Evolutionary conservation across 2,888 invertebrate species (phyloP).

Genomic region (Melieria picta): DNA sequence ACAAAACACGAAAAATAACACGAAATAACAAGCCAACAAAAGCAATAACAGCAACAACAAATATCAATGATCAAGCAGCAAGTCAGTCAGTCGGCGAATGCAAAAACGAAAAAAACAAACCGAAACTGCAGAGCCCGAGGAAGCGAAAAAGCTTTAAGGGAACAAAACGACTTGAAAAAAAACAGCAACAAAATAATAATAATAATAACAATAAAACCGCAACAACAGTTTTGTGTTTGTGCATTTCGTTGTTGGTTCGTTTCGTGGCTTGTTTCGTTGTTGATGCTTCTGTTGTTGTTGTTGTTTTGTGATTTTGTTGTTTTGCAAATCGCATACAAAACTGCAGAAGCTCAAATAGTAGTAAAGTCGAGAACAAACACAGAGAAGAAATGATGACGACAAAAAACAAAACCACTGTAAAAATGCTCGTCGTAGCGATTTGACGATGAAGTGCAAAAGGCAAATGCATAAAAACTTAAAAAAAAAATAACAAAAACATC

Average conservation of each 20-base stretch:
- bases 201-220: slow-evolving; percentile 2
- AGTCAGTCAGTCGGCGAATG: no score
- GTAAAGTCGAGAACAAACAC: not conserved
- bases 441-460: not conserved
- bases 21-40: not conserved
- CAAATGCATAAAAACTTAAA: slow-evolving; percentile 6
- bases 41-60: slow-evolving; percentile 7
- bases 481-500: not conserved
- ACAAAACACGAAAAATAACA: not conserved
- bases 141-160: no score
- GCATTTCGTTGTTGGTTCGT: no score
- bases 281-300: not conserved
- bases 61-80: no score
- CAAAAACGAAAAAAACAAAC: no score
- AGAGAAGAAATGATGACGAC: not conserved
- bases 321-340: slow-evolving; percentile 6
- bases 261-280: no score
- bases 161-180: no score
- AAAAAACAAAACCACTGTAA: not conserved
- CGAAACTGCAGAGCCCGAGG: no score
- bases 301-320: not conserved
- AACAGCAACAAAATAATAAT: not conserved
- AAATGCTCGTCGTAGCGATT: no score
- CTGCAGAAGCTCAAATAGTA: not conserved
- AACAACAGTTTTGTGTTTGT: not conserved